Evolutionary conservation across 2,113 vertebrate genomes (phyloP).

Genomic region (Melanerpes aurifrons): DNA sequence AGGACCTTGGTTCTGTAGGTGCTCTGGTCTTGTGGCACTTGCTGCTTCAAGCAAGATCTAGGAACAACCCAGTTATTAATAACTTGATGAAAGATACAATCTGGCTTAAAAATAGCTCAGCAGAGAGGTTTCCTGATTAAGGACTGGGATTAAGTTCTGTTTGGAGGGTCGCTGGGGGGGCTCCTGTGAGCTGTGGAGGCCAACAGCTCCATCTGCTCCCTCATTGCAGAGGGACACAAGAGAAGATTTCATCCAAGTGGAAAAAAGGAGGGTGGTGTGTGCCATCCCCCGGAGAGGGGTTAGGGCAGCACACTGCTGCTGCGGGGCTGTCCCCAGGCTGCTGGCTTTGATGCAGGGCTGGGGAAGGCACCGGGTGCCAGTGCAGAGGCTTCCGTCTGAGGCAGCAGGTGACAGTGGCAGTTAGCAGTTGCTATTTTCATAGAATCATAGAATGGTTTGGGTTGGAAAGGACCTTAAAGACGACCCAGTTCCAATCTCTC

Average conservation of each 20-base stretch:
- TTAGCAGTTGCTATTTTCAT: too few relatives aligned
- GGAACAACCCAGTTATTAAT: rapidly evolving
- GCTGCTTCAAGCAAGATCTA: background rate
- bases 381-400: background rate
- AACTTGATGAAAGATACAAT: rapidly evolving
- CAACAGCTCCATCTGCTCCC: constrained; percentile 30
- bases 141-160: background rate
- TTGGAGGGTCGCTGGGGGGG: background rate
- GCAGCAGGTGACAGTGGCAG: background rate
- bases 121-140: background rate
- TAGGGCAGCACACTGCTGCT: background rate
- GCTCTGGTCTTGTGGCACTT: rapidly evolving
- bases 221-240: background rate
- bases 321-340: background rate
- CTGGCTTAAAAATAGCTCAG: background rate
- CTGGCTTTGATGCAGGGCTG: background rate
- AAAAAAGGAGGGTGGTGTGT: background rate
- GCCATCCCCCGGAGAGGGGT: background rate
- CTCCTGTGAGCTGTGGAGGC: background rate
- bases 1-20: background rate
- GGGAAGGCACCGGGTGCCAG: background rate
- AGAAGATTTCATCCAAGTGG: background rate
- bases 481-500: too few relatives aligned
- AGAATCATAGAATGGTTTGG: too few relatives aligned
- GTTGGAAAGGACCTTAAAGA: too few relatives aligned